Conservation (phyloP, 1,140 invertebrate genomes). For the Pollicipes pollicipes region DNA sequence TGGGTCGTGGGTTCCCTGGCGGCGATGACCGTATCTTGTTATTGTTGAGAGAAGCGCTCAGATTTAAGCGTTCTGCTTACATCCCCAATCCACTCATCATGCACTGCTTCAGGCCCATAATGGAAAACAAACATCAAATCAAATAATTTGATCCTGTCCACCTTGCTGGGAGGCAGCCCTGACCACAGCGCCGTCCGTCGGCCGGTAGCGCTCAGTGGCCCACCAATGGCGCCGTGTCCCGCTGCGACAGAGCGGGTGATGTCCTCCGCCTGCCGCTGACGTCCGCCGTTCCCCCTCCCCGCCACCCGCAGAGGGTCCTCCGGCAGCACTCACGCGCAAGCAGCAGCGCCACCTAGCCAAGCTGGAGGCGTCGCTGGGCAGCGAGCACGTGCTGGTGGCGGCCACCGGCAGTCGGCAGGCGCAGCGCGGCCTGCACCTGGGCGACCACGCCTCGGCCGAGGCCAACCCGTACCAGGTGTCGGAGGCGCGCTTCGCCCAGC, state of each 20-base stretch:
- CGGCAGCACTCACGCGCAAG: slow-evolving; percentile 31
- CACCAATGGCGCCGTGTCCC: no score
- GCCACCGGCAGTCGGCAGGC: slow-evolving; percentile 32
- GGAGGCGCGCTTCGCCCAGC: slow-evolving; percentile 53
- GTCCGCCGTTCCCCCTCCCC: no score
- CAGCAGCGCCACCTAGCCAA: slow-evolving; percentile 28
- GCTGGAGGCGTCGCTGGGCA: slow-evolving; percentile 30
- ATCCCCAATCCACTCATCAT: no score
- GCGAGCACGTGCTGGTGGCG: slow-evolving; percentile 30
- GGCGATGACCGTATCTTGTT: no score
- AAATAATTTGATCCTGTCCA: slow-evolving; percentile 9
- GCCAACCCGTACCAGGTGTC: slow-evolving; percentile 64
- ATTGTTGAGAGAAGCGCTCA: no score
- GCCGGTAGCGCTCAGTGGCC: no score
- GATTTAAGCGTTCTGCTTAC: no score
- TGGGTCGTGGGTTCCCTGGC: no score
- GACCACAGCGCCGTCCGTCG: no score
- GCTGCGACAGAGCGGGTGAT: no score
- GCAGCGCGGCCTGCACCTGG: slow-evolving; percentile 55
- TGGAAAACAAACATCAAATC: slow-evolving; percentile 2
- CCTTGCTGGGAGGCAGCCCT: slow-evolving; percentile 11
- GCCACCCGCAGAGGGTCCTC: slow-evolving; percentile 33
- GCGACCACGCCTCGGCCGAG: slow-evolving; percentile 49
- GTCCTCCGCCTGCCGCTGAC: no score
- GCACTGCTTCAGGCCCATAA: no score